Percentiles rank a stretch among this genome's conserved stretches.
phyloP scores from a whole-genome alignment of 2,888 invertebrate species.

The Drosophila barbarae region DNA sequence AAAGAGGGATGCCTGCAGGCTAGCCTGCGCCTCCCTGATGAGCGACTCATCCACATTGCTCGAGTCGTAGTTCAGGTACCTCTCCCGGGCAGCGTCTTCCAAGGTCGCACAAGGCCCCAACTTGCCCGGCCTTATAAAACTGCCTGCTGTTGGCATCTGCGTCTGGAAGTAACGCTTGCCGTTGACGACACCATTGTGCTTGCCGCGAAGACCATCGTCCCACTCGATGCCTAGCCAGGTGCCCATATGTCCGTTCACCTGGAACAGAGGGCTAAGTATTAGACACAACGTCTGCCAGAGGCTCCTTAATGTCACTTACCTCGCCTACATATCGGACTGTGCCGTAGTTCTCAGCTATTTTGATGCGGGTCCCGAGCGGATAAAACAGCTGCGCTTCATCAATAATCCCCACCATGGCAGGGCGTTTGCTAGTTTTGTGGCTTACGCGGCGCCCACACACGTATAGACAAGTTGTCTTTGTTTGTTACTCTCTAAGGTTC shows the following conservation, averaged over 20 bases:
- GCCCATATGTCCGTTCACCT: slow-evolving; percentile 85
- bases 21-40: slow-evolving; percentile 84
- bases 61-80: slow-evolving; percentile 81
- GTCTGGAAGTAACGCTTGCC: slow-evolving; percentile 90
- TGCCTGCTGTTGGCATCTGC: slow-evolving; percentile 89
- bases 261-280: neutral
- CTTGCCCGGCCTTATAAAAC: slow-evolving; percentile 92
- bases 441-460: slow-evolving; percentile 32
- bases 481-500: slow-evolving; percentile 8
- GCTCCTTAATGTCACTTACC: slow-evolving; percentile 64
- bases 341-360: slow-evolving; percentile 80
- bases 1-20: slow-evolving; percentile 89
- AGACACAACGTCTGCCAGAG: neutral
- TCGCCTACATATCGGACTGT: slow-evolving; percentile 89
- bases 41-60: slow-evolving; percentile 83
- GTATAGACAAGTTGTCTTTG: slow-evolving; percentile 7
- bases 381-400: slow-evolving; percentile 78
- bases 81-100: slow-evolving; percentile 86
- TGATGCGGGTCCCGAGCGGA: slow-evolving; percentile 77
- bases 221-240: slow-evolving; percentile 98
- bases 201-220: slow-evolving; percentile 93
- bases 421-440: slow-evolving; percentile 33
- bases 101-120: slow-evolving; percentile 86
- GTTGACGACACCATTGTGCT: slow-evolving; percentile 93
- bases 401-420: slow-evolving; percentile 78